Base-by-base conservation (phyloP, 2,888 invertebrate species). In the Philaethria dido region DNA sequence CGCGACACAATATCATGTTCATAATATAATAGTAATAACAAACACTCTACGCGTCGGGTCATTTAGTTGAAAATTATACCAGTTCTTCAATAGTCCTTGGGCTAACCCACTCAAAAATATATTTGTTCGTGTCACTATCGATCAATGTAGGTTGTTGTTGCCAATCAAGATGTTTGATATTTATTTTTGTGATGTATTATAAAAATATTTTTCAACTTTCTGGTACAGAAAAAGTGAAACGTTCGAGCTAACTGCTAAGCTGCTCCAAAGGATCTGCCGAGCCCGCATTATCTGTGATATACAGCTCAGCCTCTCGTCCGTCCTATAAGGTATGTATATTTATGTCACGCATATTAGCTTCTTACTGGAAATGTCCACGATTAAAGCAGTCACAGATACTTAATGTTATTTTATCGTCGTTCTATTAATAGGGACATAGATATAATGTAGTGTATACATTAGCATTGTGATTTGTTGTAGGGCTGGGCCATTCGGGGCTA, bases 401-500 rank as follows among this genome's bases (percentile, higher is more conserved):
- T 59, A 29, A 45, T 45, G 45, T 60, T 50, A 50, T 64, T 50
- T 59, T 64, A n/a, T 57, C 44, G 44, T 45, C 20, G 36, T 57
- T 57, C 66, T 61, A 61, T 61, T 61, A 54, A 61, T 66, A 66
- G 61, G 20, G 33, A n/a, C 13, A 20, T 61, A 61, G 42, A 50
- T 42, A 48, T 65, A 50, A 42, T 11, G 16, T 16, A 25, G 11
- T 54, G 29, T 45, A 22, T 45, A 52, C 33, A 47, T 61, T 54
- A 48, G 47, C 18, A 42, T 25, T 50, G 29, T 33, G 44, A 60
- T 64, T 74, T 68, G 72, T 88, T 87, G 71, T 90, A 94, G 94
- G 94, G 94, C 94, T 94, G 93, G 93, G 93, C 92, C 89, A 94
- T 93, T 94, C 92, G 94, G 94, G 94, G 94, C 94, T 93, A 92